Percentiles rank a stretch among this genome's conserved stretches.
Conservation (phyloP, 2,888 invertebrate species). For the Deroplatys truncata region DNA sequence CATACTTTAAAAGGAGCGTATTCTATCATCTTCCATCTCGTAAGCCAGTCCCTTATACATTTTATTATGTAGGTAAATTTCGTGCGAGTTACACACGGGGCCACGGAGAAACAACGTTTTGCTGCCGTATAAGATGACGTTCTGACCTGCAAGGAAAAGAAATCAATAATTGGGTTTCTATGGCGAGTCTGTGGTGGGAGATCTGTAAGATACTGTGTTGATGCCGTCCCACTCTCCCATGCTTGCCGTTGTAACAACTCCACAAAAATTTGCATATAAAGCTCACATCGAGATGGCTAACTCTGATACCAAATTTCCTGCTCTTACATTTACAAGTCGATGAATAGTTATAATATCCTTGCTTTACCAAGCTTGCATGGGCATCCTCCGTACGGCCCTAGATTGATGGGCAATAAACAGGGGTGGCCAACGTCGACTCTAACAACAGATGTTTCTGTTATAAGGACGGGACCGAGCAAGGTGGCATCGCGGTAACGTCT, state of each 20-base stretch:
- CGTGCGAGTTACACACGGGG: no score
- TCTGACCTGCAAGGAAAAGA: not conserved
- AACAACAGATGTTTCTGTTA: no score
- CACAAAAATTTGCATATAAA: conserved; percentile 5
- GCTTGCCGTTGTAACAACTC: not conserved
- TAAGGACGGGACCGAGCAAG: no score
- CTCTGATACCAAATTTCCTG: not conserved
- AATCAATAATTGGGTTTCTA: not conserved
- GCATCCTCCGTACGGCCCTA: not conserved
- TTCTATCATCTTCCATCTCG: no score
- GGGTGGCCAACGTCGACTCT: not conserved
- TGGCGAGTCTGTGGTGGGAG: not conserved
- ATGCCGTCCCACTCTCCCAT: not conserved
- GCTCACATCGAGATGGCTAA: not conserved
- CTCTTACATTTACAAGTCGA: not conserved
- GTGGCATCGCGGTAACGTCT: no score
- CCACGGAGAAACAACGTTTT: not conserved
- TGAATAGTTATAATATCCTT: not conserved
- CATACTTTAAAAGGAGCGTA: no score
- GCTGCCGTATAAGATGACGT: not conserved
- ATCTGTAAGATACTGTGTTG: not conserved
- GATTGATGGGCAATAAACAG: not conserved
- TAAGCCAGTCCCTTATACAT: not conserved
- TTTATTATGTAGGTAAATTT: not conserved
- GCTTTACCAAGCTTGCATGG: not conserved